Conservation (phyloP, 2,113 vertebrate species). For the Corythoichthys haematopterus region DNA sequence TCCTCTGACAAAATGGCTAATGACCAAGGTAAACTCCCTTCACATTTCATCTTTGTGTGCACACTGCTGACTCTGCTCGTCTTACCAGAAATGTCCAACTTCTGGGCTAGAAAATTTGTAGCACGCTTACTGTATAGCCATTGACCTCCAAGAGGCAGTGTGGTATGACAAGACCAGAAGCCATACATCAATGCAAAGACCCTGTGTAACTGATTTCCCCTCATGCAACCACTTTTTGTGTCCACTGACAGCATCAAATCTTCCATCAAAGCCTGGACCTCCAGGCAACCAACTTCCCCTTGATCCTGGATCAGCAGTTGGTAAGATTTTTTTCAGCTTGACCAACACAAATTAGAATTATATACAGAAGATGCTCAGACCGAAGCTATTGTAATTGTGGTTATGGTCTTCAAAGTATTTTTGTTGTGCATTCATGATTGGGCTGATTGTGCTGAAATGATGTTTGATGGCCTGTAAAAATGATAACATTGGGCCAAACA, state of each 20-base stretch:
- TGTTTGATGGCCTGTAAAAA: neutral
- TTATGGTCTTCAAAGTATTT: neutral
- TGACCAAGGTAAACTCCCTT: constrained; percentile 94
- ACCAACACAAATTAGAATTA: neutral
- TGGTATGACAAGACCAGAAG: neutral
- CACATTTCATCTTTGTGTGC: constrained; percentile 53
- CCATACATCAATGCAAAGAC: neutral
- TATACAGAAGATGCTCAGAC: neutral
- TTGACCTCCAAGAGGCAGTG: neutral
- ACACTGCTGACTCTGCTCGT: constrained; percentile 39
- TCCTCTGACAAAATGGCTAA: constrained; percentile 99
- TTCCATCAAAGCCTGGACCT: constrained; percentile 75
- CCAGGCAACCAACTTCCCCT: constrained; percentile 57
- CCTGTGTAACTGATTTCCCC: neutral
- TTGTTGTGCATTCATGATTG: neutral
- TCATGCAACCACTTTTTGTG: constrained; percentile 13
- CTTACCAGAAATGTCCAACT: constrained; percentile 25
- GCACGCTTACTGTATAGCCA: neutral
- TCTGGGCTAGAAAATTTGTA: constrained; percentile 21
- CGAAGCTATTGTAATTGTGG: neutral
- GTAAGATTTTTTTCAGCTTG: constrained; percentile 68
- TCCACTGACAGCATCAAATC: constrained; percentile 77
- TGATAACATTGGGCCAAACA: neutral
- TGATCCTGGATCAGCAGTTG: constrained; percentile 74
- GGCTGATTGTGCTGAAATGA: neutral